These are phyloP conservation scores for Diaprepes abbreviatus DNA, from an alignment of 2,888 invertebrate genomes.

Conservation along the genomic window DNA sequence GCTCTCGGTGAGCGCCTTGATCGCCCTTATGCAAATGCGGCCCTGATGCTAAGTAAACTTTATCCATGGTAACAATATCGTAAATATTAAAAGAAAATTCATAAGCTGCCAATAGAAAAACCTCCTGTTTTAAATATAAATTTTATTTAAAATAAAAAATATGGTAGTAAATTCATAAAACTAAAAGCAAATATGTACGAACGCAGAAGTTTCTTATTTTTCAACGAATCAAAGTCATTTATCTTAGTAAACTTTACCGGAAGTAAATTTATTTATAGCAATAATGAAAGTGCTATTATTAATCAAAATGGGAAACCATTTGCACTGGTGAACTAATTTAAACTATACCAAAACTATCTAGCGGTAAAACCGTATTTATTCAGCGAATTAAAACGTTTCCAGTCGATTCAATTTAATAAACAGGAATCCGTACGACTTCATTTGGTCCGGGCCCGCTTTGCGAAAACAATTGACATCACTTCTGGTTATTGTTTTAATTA, in stretches of 20 bases:
- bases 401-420: slow-evolving; percentile 47
- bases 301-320: slow-evolving; percentile 32
- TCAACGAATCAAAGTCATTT: not conserved
- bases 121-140: too few relatives aligned
- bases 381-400: slow-evolving; percentile 46
- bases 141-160: too few relatives aligned
- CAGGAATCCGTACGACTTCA: slow-evolving; percentile 45
- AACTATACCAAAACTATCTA: slow-evolving; percentile 43
- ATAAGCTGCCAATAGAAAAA: too few relatives aligned
- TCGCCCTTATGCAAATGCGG: too few relatives aligned
- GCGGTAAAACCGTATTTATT: slow-evolving; percentile 41
- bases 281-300: not conserved
- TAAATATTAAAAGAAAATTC: too few relatives aligned
- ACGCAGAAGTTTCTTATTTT: too few relatives aligned
- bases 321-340: slow-evolving; percentile 38
- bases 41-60: too few relatives aligned
- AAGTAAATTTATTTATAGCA: not conserved
- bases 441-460: slow-evolving; percentile 34
- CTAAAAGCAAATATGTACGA: too few relatives aligned
- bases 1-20: too few relatives aligned
- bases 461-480: slow-evolving; percentile 48
- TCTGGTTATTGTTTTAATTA: slow-evolving; percentile 54
- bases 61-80: too few relatives aligned
- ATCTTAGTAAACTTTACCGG: not conserved
- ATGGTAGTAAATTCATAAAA: too few relatives aligned